Evolutionary conservation across 2,888 invertebrate genomes (phyloP).

Genomic region (Rhynchonema sp.): DNA sequence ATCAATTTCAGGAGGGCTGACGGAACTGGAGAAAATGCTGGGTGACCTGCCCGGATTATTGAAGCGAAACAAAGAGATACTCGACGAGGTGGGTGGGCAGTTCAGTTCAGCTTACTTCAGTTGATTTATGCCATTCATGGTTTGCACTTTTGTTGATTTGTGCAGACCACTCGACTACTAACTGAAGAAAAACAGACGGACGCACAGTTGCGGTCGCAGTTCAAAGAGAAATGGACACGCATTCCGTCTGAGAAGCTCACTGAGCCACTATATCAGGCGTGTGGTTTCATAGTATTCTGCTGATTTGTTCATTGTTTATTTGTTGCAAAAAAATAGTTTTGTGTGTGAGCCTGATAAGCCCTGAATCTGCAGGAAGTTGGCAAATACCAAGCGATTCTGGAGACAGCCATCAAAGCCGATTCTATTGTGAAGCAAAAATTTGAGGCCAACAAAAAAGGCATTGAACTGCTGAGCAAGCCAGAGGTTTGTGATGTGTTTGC

Average conservation of each 20-base stretch:
- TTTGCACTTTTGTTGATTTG: not conserved
- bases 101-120: no score
- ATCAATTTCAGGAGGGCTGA: no score
- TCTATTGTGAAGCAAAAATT: constrained; percentile 68
- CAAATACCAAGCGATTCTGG: constrained; percentile 74
- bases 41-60: constrained; percentile 70
- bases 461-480: constrained; percentile 56
- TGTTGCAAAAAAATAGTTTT: no score
- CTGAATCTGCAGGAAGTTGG: constrained; percentile 59
- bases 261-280: constrained; percentile 53
- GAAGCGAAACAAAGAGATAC: constrained; percentile 74
- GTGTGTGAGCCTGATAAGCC: not conserved
- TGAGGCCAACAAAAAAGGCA: constrained; percentile 52
- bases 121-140: no score
- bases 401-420: constrained; percentile 63
- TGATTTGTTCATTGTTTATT: no score
- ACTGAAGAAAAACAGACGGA: constrained; percentile 81
- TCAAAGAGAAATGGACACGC: constrained; percentile 77
- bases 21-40: constrained; percentile 43
- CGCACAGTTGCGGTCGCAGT: constrained; percentile 62
- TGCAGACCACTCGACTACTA: constrained; percentile 40
- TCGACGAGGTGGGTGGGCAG: constrained; percentile 83
- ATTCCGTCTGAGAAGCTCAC: constrained; percentile 70
- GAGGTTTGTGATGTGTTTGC: no score
- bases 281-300: no score